Conservation (phyloP, 2,888 invertebrate species). For the Xestia c-nigrum region DNA sequence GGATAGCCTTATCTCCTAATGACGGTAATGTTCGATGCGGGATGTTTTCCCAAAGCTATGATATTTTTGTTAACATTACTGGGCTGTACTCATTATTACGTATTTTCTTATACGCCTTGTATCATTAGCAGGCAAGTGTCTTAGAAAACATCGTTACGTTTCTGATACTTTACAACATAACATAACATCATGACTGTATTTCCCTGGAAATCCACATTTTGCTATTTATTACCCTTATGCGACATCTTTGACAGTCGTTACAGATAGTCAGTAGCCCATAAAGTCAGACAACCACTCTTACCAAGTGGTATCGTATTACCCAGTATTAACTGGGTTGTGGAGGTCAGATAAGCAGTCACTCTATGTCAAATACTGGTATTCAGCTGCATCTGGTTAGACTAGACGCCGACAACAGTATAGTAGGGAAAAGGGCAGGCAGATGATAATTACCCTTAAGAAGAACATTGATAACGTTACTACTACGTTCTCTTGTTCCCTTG, state of each 20-base stretch:
- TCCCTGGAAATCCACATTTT: background rate
- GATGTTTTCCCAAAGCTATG: slow-evolving; percentile 15
- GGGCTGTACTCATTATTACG: background rate
- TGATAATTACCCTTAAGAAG: background rate
- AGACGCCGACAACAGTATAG: no score
- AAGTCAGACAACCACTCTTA: no score
- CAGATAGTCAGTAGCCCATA: no score
- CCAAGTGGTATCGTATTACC: no score
- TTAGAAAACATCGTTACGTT: background rate
- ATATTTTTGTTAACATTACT: slow-evolving; percentile 4
- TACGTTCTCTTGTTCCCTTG: slow-evolving; percentile 43
- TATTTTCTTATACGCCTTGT: background rate
- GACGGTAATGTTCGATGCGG: slow-evolving; percentile 31
- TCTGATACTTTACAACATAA: background rate
- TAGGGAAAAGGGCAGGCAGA: no score
- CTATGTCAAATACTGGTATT: no score
- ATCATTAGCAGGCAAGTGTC: background rate
- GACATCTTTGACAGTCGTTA: no score
- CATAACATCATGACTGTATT: background rate
- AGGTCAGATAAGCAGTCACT: no score
- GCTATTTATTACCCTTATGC: background rate
- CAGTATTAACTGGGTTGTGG: no score
- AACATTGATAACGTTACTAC: background rate
- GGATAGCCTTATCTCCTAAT: slow-evolving; percentile 38
- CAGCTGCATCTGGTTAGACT: no score